Conservation (phyloP, 2,113 vertebrate species). For the Larimichthys crocea region DNA sequence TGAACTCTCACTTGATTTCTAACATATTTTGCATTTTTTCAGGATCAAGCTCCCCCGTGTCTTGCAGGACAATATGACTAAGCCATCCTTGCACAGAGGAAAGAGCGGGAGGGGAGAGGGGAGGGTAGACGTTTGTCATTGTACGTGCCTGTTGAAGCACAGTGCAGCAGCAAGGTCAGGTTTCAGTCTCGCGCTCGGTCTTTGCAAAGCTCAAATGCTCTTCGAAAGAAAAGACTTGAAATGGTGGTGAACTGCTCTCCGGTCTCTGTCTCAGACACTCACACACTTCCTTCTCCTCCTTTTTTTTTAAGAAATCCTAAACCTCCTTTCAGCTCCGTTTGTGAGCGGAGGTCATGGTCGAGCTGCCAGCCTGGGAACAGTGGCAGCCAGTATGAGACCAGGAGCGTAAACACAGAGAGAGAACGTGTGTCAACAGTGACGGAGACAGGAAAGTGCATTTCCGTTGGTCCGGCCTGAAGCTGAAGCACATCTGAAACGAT, state of each 20-base stretch:
- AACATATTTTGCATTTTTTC: not conserved
- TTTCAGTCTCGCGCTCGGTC: slow-evolving; percentile 49
- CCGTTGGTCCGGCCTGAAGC: slow-evolving; percentile 19
- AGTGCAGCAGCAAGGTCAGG: slow-evolving; percentile 41
- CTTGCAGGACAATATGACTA: slow-evolving; percentile 20
- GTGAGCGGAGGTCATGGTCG: slow-evolving; percentile 55
- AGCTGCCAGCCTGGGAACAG: slow-evolving; percentile 63
- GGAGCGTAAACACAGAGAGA: slow-evolving; percentile 48
- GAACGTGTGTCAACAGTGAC: slow-evolving; percentile 50
- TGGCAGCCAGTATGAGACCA: slow-evolving; percentile 37
- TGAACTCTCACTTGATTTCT: not conserved
- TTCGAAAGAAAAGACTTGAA: slow-evolving; percentile 50
- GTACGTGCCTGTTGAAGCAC: slow-evolving; percentile 35
- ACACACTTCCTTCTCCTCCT: not conserved
- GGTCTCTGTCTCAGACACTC: slow-evolving; percentile 19
- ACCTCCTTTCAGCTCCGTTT: slow-evolving; percentile 57
- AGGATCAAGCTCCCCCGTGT: not conserved
- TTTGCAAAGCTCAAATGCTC: slow-evolving; percentile 43
- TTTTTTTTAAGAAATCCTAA: slow-evolving; percentile 51
- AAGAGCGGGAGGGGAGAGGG: not conserved
- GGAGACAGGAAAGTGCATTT: slow-evolving; percentile 18
- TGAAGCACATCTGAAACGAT: slow-evolving; percentile 50
- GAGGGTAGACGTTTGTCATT: slow-evolving; percentile 33
- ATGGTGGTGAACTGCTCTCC: slow-evolving; percentile 37
- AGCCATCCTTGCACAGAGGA: slow-evolving; percentile 23